These are phyloP conservation scores for Ammodytes marinus DNA, from an alignment of 2,113 vertebrate species.

Conservation along the genomic window DNA sequence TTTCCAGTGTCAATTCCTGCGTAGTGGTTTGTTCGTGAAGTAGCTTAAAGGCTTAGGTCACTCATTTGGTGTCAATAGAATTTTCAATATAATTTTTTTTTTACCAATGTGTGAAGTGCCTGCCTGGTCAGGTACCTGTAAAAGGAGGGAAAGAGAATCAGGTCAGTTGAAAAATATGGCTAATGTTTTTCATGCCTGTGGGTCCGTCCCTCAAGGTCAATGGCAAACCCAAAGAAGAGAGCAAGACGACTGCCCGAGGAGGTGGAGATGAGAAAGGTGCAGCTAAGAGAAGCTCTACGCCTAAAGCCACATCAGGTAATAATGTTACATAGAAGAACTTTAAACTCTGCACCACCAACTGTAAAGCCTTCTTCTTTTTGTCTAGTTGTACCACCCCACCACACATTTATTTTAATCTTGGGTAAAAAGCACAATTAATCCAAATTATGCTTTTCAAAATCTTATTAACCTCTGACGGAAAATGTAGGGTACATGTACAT, in stretches of 20 bases:
- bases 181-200: neutral
- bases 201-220: conserved; percentile 51
- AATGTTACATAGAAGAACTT: neutral
- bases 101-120: neutral
- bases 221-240: conserved; percentile 44
- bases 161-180: neutral
- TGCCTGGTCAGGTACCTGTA: neutral
- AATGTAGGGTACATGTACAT: neutral
- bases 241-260: neutral
- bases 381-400: neutral
- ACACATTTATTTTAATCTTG: neutral
- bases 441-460: neutral
- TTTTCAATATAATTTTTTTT: neutral
- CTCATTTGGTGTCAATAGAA: neutral
- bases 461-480: neutral
- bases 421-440: neutral
- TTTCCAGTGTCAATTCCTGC: neutral
- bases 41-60: neutral
- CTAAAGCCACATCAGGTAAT: conserved; percentile 72
- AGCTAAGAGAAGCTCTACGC: conserved; percentile 26
- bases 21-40: neutral
- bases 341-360: neutral
- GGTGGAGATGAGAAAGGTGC: conserved; percentile 34
- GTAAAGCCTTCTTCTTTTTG: neutral
- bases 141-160: neutral